phyloP scores from a whole-genome alignment of 2,888 invertebrate genomes.

The Brachyopa scutellaris region DNA sequence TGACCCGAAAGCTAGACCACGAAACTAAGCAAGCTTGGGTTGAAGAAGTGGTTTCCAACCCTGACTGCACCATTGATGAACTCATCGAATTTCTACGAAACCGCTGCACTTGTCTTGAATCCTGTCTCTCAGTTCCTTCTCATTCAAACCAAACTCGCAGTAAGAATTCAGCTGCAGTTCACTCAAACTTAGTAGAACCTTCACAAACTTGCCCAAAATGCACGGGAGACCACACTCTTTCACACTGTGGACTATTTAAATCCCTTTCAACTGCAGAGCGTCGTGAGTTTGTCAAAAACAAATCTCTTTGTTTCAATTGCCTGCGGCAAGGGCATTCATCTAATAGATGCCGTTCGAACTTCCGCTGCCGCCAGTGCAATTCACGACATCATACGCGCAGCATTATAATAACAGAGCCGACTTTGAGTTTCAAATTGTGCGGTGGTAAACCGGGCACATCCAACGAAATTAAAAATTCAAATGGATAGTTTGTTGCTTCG shows the following conservation, averaged over 20 bases:
- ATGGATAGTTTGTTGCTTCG: no score
- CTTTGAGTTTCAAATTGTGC: no score
- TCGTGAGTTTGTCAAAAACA: no score
- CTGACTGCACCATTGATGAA: background rate
- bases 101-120: background rate
- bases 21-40: background rate
- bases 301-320: slow-evolving; percentile 15
- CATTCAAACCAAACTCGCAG: background rate
- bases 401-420: no score
- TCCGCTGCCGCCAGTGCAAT: background rate
- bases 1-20: no score
- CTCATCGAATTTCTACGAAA: background rate
- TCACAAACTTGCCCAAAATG: background rate
- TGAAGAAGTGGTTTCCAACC: background rate
- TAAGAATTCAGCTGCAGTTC: background rate
- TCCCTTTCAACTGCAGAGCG: background rate
- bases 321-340: background rate
- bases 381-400: slow-evolving; percentile 2
- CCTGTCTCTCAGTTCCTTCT: background rate
- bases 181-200: background rate
- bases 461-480: no score
- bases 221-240: background rate
- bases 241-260: background rate
- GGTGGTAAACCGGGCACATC: no score
- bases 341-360: background rate